These are phyloP conservation scores for Globodera rostochiensis DNA, from an alignment of 1,140 invertebrate genomes.

Conservation along the genomic window DNA sequence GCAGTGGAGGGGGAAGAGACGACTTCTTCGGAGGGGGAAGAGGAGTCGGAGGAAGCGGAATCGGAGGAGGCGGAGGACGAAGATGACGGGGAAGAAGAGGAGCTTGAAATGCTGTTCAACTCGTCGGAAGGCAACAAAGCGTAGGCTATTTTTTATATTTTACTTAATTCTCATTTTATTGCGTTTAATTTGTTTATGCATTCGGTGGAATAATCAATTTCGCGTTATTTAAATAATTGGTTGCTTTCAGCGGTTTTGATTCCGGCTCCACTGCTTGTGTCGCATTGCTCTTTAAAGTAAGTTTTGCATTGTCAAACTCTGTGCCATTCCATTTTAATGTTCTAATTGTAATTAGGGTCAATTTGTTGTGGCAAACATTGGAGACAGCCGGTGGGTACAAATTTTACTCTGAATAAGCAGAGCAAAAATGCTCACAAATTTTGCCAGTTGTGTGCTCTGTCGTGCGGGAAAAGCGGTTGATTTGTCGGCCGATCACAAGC, in stretches of 20 bases:
- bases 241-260: slow-evolving; percentile 27
- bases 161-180: neutral
- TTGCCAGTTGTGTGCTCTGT: slow-evolving; percentile 22
- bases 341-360: slow-evolving; percentile 10
- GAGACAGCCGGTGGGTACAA: slow-evolving; percentile 30
- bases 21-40: slow-evolving; percentile 7
- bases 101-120: slow-evolving; percentile 3
- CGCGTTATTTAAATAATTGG: no score
- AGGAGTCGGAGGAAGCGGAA: slow-evolving; percentile 8
- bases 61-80: neutral
- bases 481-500: slow-evolving; percentile 39
- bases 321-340: neutral
- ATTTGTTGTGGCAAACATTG: slow-evolving; percentile 36
- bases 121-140: slow-evolving; percentile 11
- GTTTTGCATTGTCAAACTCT: neutral
- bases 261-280: slow-evolving; percentile 42
- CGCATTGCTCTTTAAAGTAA: slow-evolving; percentile 23
- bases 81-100: slow-evolving; percentile 5
- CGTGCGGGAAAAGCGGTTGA: slow-evolving; percentile 34
- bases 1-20: neutral
- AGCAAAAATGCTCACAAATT: neutral
- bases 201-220: no score
- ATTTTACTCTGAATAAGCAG: neutral
- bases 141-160: neutral
- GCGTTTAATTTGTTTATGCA: neutral